These are phyloP conservation scores for Noctua comes DNA, from an alignment of 2,888 invertebrate genomes.

Conservation along the genomic window DNA sequence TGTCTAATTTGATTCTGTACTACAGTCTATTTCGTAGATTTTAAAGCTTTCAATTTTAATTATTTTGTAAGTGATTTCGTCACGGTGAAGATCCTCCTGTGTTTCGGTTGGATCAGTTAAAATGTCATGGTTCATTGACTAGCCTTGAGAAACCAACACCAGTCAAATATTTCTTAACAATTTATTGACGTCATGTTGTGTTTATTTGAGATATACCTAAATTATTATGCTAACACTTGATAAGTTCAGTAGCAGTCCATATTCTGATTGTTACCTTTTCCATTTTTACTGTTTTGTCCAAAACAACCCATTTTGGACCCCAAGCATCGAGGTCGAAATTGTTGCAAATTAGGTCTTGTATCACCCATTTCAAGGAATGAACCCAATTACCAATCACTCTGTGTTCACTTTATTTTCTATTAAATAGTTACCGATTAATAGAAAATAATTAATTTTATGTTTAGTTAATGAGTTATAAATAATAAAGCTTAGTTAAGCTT, in stretches of 20 bases:
- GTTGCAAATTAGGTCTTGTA: neutral
- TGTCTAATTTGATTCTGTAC: slow-evolving; percentile 27
- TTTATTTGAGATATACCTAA: no score
- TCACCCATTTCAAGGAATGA: neutral
- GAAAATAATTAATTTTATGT: neutral
- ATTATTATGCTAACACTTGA: no score
- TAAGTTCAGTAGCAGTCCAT: no score
- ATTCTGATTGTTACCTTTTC: no score
- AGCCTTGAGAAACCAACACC: neutral
- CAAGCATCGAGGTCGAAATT: no score
- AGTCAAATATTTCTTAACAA: neutral
- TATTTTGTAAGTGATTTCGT: slow-evolving; percentile 21
- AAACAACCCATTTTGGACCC: no score
- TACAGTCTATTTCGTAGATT: slow-evolving; percentile 1
- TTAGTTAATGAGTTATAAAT: neutral
- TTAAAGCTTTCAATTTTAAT: slow-evolving; percentile 27
- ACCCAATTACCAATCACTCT: neutral
- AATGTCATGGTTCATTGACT: neutral
- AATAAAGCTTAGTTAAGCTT: neutral
- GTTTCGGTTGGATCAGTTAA: neutral
- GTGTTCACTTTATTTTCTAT: neutral
- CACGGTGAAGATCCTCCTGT: neutral
- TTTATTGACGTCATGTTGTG: neutral
- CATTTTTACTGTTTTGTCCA: no score
- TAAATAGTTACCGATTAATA: neutral